Evolutionary conservation across 2,888 invertebrate genomes (phyloP), one percentile per base, ranked within the genome.

Genomic region (Athripsodes cinereus): DNA sequence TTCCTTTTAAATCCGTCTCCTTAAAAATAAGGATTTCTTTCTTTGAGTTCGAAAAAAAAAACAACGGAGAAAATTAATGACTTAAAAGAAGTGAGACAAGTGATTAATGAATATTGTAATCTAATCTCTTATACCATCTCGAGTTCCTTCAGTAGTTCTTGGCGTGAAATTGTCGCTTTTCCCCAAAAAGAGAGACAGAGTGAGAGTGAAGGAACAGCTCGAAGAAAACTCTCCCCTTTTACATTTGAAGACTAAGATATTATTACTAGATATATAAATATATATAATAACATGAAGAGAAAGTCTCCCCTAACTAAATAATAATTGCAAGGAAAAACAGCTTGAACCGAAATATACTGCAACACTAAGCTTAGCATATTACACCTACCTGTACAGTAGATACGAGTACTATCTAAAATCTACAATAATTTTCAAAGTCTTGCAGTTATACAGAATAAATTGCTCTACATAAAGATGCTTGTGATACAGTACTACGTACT

Each of bases 241-340:
- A 26, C 26, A 26, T 26, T 26, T 26, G 26, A 26, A 26, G 26
- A 26, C 26, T 26, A 26, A 26, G 26, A 26, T 26, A 26, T 26
- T 26, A 26, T 26, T 26, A 26, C 10, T 26, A n/a, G n/a, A n/a
- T n/a, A n/a, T n/a, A n/a, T n/a, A n/a, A n/a, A n/a, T n/a, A n/a
- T n/a, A n/a, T n/a, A n/a, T n/a, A n/a, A 26, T 26, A 26, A 8
- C 22, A 26, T 26, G 50, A 26, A 11, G 50, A 26, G 26, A 26
- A 21, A 50, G 8, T 26, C 21, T 50, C 50, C 50, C 50, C 50
- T 50, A 50, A 26, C 50, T n/a, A 22, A 26, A 26, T 50, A 50
- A 50, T 50, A 50, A 50, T 50, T 22, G 26, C 50, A 26, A 50
- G 22, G 48, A n/a, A 50, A 20, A 50, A 50, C 50, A 50, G 16